Conservation (phyloP, 2,888 invertebrate species). For the Sphaeridia pumilis region DNA sequence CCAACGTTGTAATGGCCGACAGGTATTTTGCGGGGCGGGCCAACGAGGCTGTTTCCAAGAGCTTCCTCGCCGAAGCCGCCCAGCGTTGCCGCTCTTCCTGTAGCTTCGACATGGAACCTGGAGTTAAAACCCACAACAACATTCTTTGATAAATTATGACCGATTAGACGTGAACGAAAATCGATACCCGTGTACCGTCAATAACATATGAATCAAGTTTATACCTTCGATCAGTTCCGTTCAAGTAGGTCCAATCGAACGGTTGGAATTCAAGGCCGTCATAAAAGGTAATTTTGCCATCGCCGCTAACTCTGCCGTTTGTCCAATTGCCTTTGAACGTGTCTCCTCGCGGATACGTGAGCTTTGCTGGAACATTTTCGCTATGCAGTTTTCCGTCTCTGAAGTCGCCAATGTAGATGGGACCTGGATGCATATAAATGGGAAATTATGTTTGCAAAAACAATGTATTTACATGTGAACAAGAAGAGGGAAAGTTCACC, state of each 20-base stretch:
- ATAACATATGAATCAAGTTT: too few relatives aligned
- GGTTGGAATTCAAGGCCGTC: conserved; percentile 29
- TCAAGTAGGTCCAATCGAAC: conserved; percentile 29
- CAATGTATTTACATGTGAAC: too few relatives aligned
- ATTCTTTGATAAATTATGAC: too few relatives aligned
- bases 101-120: conserved; percentile 29
- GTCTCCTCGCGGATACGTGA: conserved; percentile 30
- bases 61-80: conserved; percentile 16
- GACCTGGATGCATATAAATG: too few relatives aligned
- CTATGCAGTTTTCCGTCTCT: conserved; percentile 27
- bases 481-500: too few relatives aligned
- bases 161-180: too few relatives aligned
- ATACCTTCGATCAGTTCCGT: conserved; percentile 28
- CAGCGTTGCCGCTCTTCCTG: too few relatives aligned
- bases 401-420: conserved; percentile 28
- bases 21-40: conserved; percentile 23
- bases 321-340: conserved; percentile 29
- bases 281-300: conserved; percentile 29
- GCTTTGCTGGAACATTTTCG: conserved; percentile 21
- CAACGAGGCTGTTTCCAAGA: conserved; percentile 16
- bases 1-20: conserved; percentile 28
- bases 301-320: conserved; percentile 23
- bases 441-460: too few relatives aligned
- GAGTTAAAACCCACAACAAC: too few relatives aligned
- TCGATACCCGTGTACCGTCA: too few relatives aligned